Evolutionary conservation across 2,797 vertebrate genomes (phyloP).

Genomic region (Spinus olivaceus): DNA sequence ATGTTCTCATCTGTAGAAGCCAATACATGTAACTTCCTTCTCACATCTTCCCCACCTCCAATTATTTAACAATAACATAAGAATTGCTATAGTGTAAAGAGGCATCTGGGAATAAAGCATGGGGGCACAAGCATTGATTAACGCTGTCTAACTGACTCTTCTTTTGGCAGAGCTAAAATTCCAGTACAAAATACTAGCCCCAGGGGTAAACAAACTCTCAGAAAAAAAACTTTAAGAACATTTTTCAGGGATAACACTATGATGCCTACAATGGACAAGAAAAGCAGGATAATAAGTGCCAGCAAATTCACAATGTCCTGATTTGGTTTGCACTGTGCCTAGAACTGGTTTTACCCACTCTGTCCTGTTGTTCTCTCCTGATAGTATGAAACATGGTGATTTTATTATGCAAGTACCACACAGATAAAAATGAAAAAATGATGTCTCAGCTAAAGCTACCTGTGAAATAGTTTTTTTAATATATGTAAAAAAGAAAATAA

Average conservation of each 20-base stretch:
- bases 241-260: neutral
- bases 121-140: neutral
- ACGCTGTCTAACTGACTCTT: conserved; percentile 14
- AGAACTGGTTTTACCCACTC: conserved; percentile 18
- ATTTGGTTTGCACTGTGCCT: conserved; percentile 20
- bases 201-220: conserved; percentile 49
- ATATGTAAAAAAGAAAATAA: neutral
- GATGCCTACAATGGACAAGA: neutral
- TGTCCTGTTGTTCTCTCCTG: neutral
- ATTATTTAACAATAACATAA: conserved; percentile 27
- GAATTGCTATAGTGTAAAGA: neutral
- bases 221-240: conserved; percentile 19
- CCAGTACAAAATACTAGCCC: conserved; percentile 35
- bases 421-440: conserved; percentile 7
- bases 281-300: neutral
- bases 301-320: neutral
- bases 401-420: neutral
- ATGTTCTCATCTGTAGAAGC: neutral
- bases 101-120: conserved; percentile 23
- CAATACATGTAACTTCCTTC: neutral
- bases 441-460: neutral
- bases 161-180: conserved; percentile 42
- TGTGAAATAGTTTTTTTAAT: neutral
- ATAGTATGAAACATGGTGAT: conserved; percentile 9
- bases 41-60: neutral